phyloP scores from a whole-genome alignment of 2,797 vertebrate species.

The Eremophila alpestris region DNA sequence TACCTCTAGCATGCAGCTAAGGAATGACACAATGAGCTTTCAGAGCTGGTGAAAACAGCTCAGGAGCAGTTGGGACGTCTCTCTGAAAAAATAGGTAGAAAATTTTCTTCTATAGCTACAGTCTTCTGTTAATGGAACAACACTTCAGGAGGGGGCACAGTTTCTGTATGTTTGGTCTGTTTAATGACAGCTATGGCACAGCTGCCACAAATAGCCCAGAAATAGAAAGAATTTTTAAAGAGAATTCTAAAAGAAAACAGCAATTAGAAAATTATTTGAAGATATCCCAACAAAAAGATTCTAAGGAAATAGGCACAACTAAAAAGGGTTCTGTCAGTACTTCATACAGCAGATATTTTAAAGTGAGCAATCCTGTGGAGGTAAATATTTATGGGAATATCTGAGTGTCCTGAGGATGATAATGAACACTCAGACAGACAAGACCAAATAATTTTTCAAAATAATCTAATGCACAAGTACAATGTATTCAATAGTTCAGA shows the following conservation, averaged over 20 bases:
- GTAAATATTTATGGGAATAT: not conserved
- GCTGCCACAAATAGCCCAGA: not conserved
- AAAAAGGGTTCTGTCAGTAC: not conserved
- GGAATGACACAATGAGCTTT: not conserved
- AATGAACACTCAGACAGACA: not conserved
- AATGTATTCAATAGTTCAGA: constrained; percentile 9
- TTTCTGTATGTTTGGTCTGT: not conserved
- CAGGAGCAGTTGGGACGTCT: not conserved
- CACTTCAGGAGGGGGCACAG: not conserved
- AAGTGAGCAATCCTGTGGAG: not conserved
- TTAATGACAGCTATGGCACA: not conserved
- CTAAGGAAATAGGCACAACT: not conserved
- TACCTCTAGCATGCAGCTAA: not conserved
- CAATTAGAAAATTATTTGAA: not conserved
- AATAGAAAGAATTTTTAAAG: not conserved
- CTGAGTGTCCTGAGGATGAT: not conserved
- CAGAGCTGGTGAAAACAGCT: not conserved
- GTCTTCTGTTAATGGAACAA: not conserved
- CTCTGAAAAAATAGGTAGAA: not conserved
- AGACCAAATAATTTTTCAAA: not conserved
- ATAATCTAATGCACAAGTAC: not conserved
- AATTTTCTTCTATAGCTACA: not conserved
- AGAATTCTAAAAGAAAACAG: not conserved
- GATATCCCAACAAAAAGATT: not conserved
- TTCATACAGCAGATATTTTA: not conserved